Evolutionary conservation across 2,113 vertebrate genomes (phyloP), one percentile per base, ranked within the genome.

Genomic region (Lepisosteus oculatus): DNA sequence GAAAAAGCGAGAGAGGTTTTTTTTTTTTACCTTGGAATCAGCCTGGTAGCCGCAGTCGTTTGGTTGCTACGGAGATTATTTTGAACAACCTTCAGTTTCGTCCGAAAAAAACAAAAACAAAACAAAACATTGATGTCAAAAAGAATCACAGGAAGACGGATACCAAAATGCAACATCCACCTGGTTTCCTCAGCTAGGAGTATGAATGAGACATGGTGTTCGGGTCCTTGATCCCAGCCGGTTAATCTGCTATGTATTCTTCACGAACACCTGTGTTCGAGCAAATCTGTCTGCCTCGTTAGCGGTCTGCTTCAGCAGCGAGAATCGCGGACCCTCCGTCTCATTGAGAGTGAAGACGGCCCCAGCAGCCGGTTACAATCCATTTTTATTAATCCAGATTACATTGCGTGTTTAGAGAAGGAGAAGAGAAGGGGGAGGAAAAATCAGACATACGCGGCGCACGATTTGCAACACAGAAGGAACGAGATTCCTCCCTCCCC

Each of bases 41-140:
- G 72, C 65, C 61, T 68, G 67, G 44, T 43, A 71, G 72, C 65
- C 61, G 73, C 73, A 61, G 67, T 15, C 69, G 67, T 44, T 41
- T 61, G 73, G 57, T 77, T 69, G 75, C 79, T 71, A 77, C 76
- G 57, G 68, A 70, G 14, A 75, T 83, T 55, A 72, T 63, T 74
- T 67, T 17, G 72, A 14, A 74, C 75, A 80, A 68, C 74, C 78
- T 61, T 72, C 75, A 55, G 66, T 66, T 69, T 71, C 69, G 68
- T 75, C 77, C 74, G 72, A 56, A 69, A n/a, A 70, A 13, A 57
- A 74, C 55, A 81, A 84, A 74, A 81, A 81, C 77, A 78, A 62
- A 72, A 84, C 77, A 44, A 63, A 55, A 76, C 81, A 80, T 61
- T 73, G 17, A 51, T 6, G 9, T 51, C 5, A 1, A 51, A 51